Conservation (phyloP, 2,113 vertebrate genomes). For the Silurus glanis region DNA sequence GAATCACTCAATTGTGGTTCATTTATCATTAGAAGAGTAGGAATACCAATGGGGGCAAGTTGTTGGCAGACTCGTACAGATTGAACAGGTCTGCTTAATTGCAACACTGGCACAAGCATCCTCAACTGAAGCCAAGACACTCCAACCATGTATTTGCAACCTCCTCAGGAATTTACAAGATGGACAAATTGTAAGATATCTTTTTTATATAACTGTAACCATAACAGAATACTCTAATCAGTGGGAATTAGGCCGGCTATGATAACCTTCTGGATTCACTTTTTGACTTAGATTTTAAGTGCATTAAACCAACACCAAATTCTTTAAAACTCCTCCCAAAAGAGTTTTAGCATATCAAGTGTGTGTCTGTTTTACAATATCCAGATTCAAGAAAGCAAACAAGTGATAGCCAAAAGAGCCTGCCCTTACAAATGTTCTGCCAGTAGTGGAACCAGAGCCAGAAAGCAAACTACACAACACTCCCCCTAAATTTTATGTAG, state of each 20-base stretch:
- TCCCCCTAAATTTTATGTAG: slow-evolving; percentile 13
- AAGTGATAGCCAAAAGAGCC: slow-evolving; percentile 30
- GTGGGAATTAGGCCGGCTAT: background rate
- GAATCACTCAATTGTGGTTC: slow-evolving; percentile 41
- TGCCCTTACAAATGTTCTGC: slow-evolving; percentile 17
- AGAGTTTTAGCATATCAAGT: background rate
- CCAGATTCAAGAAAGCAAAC: slow-evolving; percentile 4
- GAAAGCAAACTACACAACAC: slow-evolving; percentile 21
- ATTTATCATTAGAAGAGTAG: slow-evolving; percentile 46
- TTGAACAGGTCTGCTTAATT: slow-evolving; percentile 32
- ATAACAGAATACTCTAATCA: background rate
- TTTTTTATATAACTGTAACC: slow-evolving; percentile 1
- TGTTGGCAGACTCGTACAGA: slow-evolving; percentile 27
- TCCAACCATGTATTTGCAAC: slow-evolving; percentile 22
- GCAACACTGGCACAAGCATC: slow-evolving; percentile 18
- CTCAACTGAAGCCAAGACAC: slow-evolving; percentile 3
- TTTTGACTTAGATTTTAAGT: background rate
- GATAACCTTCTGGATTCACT: background rate
- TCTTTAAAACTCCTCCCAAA: slow-evolving; percentile 5
- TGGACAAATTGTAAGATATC: slow-evolving; percentile 17
- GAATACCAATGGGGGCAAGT: slow-evolving; percentile 49
- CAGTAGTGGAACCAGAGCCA: slow-evolving; percentile 28
- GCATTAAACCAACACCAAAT: background rate
- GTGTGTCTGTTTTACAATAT: slow-evolving; percentile 15
- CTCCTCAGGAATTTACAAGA: slow-evolving; percentile 18